Evolutionary conservation across 2,888 invertebrate genomes (phyloP), one percentile per base, ranked within the genome.

Genomic region (Callinectes sapidus): DNA sequence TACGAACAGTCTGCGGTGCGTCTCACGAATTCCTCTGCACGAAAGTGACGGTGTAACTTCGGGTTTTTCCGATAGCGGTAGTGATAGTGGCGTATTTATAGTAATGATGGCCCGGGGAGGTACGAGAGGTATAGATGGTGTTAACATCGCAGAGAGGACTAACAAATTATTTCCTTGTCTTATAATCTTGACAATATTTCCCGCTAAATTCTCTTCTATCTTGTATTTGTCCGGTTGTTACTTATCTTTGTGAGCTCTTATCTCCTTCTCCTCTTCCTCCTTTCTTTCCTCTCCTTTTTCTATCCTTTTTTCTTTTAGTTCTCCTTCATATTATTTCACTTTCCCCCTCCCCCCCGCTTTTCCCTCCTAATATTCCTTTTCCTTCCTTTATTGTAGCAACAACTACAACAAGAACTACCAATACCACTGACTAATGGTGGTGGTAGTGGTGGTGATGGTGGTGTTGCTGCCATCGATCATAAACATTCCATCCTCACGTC

Each of bases 101-200:
- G 81, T 81, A 81, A 35, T 81, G 81, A n/a, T 32, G n/a, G 81
- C 81, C 35, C 32, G 81, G 32, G 32, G 81, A 32, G 81, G 35
- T 32, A n/a, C 35, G 35, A 81, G 81, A n/a, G 10, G 81, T 32
- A 28, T 14, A 32, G 81, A 81, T 32, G 81, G 81, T 81, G 81
- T 81, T 81, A 81, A 81, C 81, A 81, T 81, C 81, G 32, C 16
- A 35, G 16, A 81, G 8, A 32, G 81, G 81, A 18, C 16, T 35
- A 81, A 81, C 81, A 81, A 81, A 81, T 81, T 81, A 81, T 81
- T 35, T 81, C 18, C 81, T 81, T 81, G 81, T 81, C 81, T 81
- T 35, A 14, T 35, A 35, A 81, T 81, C 81, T 81, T 81, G 81
- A 81, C 81, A 81, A 81, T 81, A 81, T 81, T 81, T 32, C 81